phyloP scores from a whole-genome alignment of 2,113 vertebrate species.

The Speoplatyrhinus poulsoni region DNA sequence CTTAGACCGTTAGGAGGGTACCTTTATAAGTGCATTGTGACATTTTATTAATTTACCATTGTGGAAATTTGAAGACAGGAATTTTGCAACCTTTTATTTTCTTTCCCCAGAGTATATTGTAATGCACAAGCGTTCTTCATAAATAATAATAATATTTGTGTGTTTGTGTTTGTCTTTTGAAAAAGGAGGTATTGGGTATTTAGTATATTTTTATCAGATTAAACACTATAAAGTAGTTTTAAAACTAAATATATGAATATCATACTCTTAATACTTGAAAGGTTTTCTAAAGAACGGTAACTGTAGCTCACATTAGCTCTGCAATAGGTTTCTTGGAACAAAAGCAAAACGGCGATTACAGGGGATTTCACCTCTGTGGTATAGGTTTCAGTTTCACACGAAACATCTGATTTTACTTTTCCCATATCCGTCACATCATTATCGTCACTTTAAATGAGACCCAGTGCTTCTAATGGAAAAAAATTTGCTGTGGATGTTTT shows the following conservation, averaged over 20 bases:
- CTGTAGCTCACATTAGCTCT: constrained; percentile 35
- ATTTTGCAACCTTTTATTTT: constrained; percentile 48
- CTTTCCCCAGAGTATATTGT: constrained; percentile 53
- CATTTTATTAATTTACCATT: constrained; percentile 35
- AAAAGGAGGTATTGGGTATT: not conserved
- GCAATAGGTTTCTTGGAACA: constrained; percentile 77
- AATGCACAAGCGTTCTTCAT: constrained; percentile 61
- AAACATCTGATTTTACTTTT: constrained; percentile 63
- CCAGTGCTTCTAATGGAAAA: constrained; percentile 44
- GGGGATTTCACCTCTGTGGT: constrained; percentile 74
- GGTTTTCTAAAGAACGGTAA: constrained; percentile 62
- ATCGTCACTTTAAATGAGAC: constrained; percentile 45
- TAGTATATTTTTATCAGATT: too few species aligned
- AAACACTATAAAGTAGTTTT: too few species aligned
- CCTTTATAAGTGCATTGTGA: constrained; percentile 12
- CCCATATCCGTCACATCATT: constrained; percentile 58
- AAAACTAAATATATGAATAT: not conserved
- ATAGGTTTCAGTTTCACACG: constrained; percentile 76
- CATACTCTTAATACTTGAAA: constrained; percentile 15
- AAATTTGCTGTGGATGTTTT: not conserved
- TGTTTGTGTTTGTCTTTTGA: not conserved
- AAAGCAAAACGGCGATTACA: constrained; percentile 52
- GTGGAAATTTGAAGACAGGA: constrained; percentile 17
- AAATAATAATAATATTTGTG: constrained; percentile 47
- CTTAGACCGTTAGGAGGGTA: constrained; percentile 31